Percentiles rank a stretch among this genome's conserved stretches.
These are phyloP conservation scores for Crenichthys baileyi DNA, from an alignment of 2,797 vertebrate species.

Conservation along the genomic window DNA sequence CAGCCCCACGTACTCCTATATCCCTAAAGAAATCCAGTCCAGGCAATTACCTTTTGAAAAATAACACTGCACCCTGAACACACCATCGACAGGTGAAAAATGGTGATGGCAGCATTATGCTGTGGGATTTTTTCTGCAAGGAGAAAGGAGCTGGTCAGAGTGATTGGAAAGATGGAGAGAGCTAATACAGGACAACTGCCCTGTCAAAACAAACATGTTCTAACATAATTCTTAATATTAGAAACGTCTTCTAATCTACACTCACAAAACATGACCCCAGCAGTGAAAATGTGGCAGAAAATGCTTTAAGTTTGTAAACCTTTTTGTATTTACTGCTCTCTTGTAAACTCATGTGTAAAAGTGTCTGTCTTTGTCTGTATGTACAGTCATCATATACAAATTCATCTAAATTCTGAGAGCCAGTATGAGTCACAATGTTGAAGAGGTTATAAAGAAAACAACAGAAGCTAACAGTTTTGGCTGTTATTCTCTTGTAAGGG, in stretches of 20 bases:
- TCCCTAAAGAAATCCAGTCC: background rate
- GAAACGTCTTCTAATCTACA: background rate
- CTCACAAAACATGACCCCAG: background rate
- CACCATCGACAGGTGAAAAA: background rate
- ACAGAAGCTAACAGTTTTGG: background rate
- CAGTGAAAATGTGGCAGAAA: background rate
- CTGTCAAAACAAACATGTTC: background rate
- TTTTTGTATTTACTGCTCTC: background rate
- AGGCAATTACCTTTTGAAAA: background rate
- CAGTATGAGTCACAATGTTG: background rate
- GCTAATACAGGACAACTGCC: background rate
- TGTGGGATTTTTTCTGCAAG: no score
- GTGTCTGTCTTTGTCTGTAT: background rate
- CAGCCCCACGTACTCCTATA: background rate
- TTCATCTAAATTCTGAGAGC: background rate
- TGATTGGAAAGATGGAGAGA: background rate
- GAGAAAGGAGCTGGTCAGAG: no score
- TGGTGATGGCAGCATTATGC: no score
- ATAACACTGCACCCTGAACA: background rate
- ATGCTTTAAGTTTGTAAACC: conserved; percentile 4
- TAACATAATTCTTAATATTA: background rate
- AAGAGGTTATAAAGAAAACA: background rate
- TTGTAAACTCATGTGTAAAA: background rate
- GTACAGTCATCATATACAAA: background rate
- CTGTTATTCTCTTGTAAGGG: background rate